These are phyloP conservation scores for Noctilio leporinus DNA, from an alignment of 2,113 vertebrate genomes.

Conservation along the genomic window DNA sequence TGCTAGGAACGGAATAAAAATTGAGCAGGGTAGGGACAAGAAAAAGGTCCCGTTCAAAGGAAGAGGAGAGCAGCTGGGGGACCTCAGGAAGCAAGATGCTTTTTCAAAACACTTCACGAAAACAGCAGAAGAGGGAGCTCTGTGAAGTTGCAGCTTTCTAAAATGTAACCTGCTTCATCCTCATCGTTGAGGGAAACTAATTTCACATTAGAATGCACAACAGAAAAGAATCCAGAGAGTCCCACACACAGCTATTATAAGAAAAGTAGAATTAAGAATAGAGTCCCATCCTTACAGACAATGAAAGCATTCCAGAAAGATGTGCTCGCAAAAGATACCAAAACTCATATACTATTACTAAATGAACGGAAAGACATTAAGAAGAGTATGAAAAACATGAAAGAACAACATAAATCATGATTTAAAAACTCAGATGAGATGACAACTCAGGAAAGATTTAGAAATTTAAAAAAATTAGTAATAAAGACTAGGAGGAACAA, in stretches of 20 bases:
- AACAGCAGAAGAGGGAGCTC: conserved; percentile 41
- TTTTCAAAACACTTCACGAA: not conserved
- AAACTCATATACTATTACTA: not conserved
- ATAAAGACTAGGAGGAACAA: not conserved
- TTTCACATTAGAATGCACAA: not conserved
- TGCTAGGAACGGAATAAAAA: not conserved
- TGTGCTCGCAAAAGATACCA: not conserved
- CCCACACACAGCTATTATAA: not conserved
- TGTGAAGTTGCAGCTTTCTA: conserved; percentile 12
- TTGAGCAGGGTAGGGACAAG: not conserved
- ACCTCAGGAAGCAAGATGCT: not conserved
- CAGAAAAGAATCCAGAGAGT: not conserved
- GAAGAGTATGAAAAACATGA: not conserved
- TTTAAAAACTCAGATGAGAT: not conserved
- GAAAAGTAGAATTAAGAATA: not conserved
- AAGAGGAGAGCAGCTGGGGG: not conserved
- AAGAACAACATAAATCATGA: not conserved
- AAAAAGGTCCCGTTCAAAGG: not conserved
- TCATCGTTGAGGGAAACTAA: not conserved
- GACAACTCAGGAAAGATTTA: not conserved
- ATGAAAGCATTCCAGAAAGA: not conserved
- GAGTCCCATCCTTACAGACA: not conserved
- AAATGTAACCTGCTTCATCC: not conserved
- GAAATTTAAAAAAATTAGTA: not conserved
- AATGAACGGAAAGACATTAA: not conserved